These are phyloP conservation scores for Channa argus DNA, from an alignment of 2,113 vertebrate genomes.

Conservation along the genomic window DNA sequence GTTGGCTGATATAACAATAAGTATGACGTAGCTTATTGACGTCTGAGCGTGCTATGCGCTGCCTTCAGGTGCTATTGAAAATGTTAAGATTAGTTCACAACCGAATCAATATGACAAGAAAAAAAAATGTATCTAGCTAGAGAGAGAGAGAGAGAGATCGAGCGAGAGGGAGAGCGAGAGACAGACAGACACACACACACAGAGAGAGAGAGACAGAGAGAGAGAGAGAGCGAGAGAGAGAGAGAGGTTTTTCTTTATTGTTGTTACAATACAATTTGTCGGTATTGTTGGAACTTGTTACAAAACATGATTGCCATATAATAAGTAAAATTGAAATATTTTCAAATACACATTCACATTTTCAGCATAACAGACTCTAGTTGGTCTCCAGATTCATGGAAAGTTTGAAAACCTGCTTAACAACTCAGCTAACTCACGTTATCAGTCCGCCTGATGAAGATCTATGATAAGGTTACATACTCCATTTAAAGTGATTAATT, in stretches of 20 bases:
- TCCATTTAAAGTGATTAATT: neutral
- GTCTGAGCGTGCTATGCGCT: conserved; percentile 26
- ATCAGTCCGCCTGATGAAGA: neutral
- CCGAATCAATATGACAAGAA: neutral
- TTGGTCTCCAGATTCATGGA: neutral
- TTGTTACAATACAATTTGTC: too few relatives aligned
- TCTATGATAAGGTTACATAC: neutral
- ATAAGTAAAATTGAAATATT: too few relatives aligned
- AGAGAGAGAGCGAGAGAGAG: too few relatives aligned
- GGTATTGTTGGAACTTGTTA: too few relatives aligned
- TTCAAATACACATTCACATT: too few relatives aligned
- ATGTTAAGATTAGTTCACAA: accelerated
- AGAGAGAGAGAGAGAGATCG: neutral
- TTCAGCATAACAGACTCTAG: too few relatives aligned
- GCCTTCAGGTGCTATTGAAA: conserved; percentile 48
- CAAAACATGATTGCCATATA: too few relatives aligned
- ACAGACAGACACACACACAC: too few relatives aligned
- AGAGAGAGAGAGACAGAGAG: too few relatives aligned
- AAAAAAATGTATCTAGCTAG: neutral
- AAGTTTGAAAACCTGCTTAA: neutral
- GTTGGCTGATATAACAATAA: conserved; percentile 66
- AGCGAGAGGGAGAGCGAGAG: neutral
- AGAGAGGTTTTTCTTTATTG: too few relatives aligned
- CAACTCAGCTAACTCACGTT: neutral
- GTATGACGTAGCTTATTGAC: conserved; percentile 64